Conservation (phyloP, 2,797 vertebrate genomes). For the Lophius americanus region DNA sequence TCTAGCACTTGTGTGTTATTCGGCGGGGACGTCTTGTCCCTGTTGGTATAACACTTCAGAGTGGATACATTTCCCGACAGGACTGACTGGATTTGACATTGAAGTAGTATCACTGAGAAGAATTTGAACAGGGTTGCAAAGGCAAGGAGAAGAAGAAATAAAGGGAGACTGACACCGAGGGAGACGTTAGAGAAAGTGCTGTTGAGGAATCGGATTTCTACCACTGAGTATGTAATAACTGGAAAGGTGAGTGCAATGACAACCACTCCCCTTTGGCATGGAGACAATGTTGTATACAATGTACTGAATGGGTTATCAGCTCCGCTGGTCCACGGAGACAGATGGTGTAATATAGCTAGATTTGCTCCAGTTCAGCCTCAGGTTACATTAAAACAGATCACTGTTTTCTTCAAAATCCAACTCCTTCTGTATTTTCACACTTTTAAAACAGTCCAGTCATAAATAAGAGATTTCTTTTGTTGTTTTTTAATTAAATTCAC, state of each 20-base stretch:
- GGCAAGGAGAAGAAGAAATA: constrained; percentile 41
- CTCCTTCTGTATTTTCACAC: constrained; percentile 17
- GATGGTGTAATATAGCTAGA: constrained; percentile 52
- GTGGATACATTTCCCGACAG: constrained; percentile 49
- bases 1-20: constrained; percentile 15
- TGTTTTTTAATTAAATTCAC: constrained; percentile 2
- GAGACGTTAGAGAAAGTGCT: constrained; percentile 37
- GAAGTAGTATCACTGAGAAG: constrained; percentile 61
- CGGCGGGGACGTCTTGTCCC: constrained; percentile 40
- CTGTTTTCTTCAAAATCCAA: constrained; percentile 33
- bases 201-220: constrained; percentile 50
- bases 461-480: neutral
- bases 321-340: constrained; percentile 38
- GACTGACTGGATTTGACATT: constrained; percentile 66
- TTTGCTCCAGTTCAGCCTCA: constrained; percentile 58
- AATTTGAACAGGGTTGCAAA: constrained; percentile 40
- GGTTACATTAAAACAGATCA: constrained; percentile 65
- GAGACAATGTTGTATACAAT: constrained; percentile 34
- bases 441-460: constrained; percentile 1
- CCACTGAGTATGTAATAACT: constrained; percentile 61
- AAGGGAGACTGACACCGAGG: constrained; percentile 31
- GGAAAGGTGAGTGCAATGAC: constrained; percentile 74
- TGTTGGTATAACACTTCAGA: constrained; percentile 29
- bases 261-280: constrained; percentile 50
- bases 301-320: constrained; percentile 56